These are phyloP conservation scores for Margarornis squamiger DNA, from an alignment of 2,797 vertebrate species.

Conservation along the genomic window DNA sequence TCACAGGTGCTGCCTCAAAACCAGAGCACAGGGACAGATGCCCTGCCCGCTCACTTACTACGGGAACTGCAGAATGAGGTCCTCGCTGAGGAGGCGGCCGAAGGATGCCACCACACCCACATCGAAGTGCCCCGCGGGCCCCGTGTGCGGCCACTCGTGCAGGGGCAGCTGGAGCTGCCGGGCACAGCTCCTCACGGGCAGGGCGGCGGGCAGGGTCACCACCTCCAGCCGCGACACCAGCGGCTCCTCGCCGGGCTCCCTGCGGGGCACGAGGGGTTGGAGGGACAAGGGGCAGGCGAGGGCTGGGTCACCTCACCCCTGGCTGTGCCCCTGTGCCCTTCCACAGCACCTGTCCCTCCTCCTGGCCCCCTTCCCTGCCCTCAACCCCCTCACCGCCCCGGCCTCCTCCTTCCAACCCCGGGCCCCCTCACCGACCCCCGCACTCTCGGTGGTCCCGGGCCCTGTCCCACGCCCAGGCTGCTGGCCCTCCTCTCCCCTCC, in stretches of 20 bases:
- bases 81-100: conserved; percentile 86
- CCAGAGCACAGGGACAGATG: rapidly evolving
- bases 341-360: no score
- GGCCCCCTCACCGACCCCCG: no score
- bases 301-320: background rate
- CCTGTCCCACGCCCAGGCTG: background rate
- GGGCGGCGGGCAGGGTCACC: conserved; percentile 80
- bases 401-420: no score
- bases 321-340: background rate
- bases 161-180: conserved; percentile 76
- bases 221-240: conserved; percentile 87
- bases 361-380: background rate
- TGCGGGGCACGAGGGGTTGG: background rate
- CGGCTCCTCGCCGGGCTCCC: background rate
- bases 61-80: conserved; percentile 89
- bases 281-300: background rate
- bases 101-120: conserved; percentile 93
- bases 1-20: background rate
- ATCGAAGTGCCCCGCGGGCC: conserved; percentile 79
- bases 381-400: rapidly evolving
- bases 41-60: conserved; percentile 80
- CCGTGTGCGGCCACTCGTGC: conserved; percentile 85
- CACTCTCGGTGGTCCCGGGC: rapidly evolving
- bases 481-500: rapidly evolving
- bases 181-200: conserved; percentile 86